These are phyloP conservation scores for Crossaster papposus DNA, from an alignment of 53 echinoderm and acorn worm species.

Conservation along the genomic window DNA sequence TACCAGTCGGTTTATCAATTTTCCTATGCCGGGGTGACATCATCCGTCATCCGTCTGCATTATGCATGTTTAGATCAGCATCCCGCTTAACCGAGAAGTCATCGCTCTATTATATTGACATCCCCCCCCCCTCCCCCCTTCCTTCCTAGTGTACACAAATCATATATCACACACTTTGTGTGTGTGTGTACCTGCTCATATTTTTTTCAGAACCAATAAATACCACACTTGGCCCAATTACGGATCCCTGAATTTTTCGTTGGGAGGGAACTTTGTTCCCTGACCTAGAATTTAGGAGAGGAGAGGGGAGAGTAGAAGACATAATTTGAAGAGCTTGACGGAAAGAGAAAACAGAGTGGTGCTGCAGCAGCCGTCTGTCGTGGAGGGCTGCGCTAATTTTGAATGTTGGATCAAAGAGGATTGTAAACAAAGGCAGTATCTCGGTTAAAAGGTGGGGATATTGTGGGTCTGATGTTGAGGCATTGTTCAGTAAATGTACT, in stretches of 20 bases:
- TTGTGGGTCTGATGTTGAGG: neutral
- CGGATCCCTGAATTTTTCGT: conserved; percentile 41
- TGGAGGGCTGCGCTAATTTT: conserved; percentile 43
- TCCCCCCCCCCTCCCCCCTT: conserved; percentile 2
- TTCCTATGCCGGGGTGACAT: neutral
- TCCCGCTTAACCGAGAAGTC: neutral
- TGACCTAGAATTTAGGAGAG: conserved; percentile 43
- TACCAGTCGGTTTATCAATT: conserved; percentile 30
- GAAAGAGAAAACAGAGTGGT: conserved; percentile 19
- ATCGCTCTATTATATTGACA: conserved; percentile 26
- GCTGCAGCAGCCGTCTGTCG: conserved; percentile 4
- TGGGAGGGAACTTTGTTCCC: conserved; percentile 52
- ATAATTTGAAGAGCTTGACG: neutral
- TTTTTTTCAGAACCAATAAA: conserved; percentile 50
- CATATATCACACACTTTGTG: conserved; percentile 52
- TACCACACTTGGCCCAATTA: conserved; percentile 57
- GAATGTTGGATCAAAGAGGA: neutral
- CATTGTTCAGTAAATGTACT: too few species aligned
- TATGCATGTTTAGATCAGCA: neutral
- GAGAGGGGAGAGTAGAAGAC: neutral
- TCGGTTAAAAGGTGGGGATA: neutral
- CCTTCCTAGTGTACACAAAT: conserved; percentile 50
- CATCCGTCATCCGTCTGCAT: conserved; percentile 27
- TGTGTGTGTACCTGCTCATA: conserved; percentile 27
- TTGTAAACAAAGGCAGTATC: neutral